Base-by-base conservation (phyloP, 2,797 vertebrate genomes). In the Crocidura indochinensis region DNA sequence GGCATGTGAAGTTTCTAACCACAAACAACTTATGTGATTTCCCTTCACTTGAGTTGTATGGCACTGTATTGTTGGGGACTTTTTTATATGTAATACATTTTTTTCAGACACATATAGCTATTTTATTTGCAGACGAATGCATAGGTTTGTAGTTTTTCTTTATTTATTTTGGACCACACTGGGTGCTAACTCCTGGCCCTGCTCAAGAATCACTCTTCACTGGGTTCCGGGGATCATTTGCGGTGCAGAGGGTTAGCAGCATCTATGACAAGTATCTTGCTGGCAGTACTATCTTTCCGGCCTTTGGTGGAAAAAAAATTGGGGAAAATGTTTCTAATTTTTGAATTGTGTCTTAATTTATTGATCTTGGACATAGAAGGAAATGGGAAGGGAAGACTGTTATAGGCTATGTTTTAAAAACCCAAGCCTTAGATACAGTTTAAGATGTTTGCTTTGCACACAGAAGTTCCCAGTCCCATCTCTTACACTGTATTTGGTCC, bases 281-380 rank as follows among this genome's bases (percentile, higher is more conserved):
- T 20, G 4, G 19, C 19, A 19, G 56, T 60, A 60, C 38, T 60
- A 20, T 20, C 56, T 60, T 20, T 60, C 56, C 22, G 56, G 56
- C 7, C 56, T 15, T 7, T 19, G 4, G 19, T 17, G 19, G 56
- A 14, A 20, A 60, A 60, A 60, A 20, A 19, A 24, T 27, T 65
- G 64, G 51, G 47, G 83, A n/a, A 6, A 49, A 73, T 87, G 83
- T 83, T 91, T 44, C 31, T 27, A 15, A 46, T 49, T 87, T 84
- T 84, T 67, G 67, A 69, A 74, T 84, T 89, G 51, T 31, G 64
- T 65, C n/a, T 78, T 53, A 51, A 53, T 87, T 72, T 91, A 44
- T 84, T 91, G 64, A 74, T 91, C 10, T 77, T 87, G 47, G 46
- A 31, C n/a, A 0, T 47, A 83, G 29, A 14, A 51, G 11, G 68